Evolutionary conservation across 1,140 invertebrate genomes (phyloP).

Genomic region (Mycetomoellerius zeteki): DNA sequence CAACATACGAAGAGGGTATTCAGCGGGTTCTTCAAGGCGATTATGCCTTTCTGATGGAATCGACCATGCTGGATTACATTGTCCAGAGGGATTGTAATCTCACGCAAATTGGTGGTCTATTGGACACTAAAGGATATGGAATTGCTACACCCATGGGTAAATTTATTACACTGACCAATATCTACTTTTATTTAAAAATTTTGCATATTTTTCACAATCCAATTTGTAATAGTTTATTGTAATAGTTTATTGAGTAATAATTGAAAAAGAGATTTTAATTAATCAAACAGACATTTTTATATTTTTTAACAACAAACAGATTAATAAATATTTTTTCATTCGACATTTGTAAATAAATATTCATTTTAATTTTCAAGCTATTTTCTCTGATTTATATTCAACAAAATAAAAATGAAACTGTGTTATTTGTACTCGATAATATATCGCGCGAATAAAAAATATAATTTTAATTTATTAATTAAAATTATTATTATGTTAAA

Average conservation of each 20-base stretch:
- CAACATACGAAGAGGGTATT: constrained; percentile 93
- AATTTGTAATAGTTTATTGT: constrained; percentile 15
- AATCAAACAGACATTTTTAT: no score
- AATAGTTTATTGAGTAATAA: neutral
- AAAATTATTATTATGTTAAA: neutral
- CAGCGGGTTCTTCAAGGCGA: constrained; percentile 91
- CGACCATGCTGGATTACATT: constrained; percentile 96
- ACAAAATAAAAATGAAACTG: neutral
- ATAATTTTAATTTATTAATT: neutral
- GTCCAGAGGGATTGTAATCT: constrained; percentile 97
- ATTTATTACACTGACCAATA: neutral
- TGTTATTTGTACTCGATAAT: neutral
- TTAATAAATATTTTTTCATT: constrained; percentile 4
- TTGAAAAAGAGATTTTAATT: neutral
- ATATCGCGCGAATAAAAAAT: neutral
- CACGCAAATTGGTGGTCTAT: constrained; percentile 96
- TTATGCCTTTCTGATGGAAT: constrained; percentile 98
- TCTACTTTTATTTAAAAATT: neutral
- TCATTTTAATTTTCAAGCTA: neutral
- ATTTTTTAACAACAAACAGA: constrained; percentile 3
- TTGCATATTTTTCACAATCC: neutral
- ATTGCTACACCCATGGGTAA: constrained; percentile 88
- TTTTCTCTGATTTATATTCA: neutral
- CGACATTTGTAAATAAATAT: neutral
- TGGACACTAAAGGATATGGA: constrained; percentile 94